Evolutionary conservation across 2,797 vertebrate species (phyloP).

Genomic region (Fistularia tabacaria): DNA sequence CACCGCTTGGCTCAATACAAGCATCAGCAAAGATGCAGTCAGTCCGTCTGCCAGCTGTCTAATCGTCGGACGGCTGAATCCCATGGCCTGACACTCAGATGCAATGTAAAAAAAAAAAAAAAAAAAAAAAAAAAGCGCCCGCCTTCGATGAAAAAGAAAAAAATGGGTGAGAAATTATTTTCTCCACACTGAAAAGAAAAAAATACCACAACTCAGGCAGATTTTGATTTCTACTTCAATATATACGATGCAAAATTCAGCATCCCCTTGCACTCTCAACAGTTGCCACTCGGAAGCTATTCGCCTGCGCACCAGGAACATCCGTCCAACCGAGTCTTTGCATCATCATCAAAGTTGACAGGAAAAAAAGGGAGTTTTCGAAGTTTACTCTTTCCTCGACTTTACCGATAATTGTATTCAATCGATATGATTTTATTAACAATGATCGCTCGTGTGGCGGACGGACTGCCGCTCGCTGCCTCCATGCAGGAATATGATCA

Average conservation of each 20-base stretch:
- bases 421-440: constrained; percentile 82
- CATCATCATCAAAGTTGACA: constrained; percentile 39
- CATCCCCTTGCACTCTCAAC: not conserved
- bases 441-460: constrained; percentile 84
- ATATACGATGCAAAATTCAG: constrained; percentile 10
- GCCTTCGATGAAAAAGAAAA: not conserved
- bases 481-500: constrained; percentile 93
- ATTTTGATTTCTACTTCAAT: not conserved
- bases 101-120: not conserved
- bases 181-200: not conserved
- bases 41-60: constrained; percentile 61
- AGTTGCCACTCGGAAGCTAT: constrained; percentile 45
- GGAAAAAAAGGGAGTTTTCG: constrained; percentile 7
- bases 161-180: not conserved
- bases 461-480: constrained; percentile 86
- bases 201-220: not conserved
- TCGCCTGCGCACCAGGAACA: constrained; percentile 37
- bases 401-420: not conserved
- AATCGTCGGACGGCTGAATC: constrained; percentile 24
- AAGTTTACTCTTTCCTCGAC: constrained; percentile 4
- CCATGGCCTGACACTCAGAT: constrained; percentile 10
- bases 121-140: not conserved
- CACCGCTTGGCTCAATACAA: constrained; percentile 45
- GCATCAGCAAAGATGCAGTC: constrained; percentile 48
- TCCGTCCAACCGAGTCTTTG: constrained; percentile 56